phyloP scores from a whole-genome alignment of 2,797 vertebrate species.

The Kryptopterus vitreolus region DNA sequence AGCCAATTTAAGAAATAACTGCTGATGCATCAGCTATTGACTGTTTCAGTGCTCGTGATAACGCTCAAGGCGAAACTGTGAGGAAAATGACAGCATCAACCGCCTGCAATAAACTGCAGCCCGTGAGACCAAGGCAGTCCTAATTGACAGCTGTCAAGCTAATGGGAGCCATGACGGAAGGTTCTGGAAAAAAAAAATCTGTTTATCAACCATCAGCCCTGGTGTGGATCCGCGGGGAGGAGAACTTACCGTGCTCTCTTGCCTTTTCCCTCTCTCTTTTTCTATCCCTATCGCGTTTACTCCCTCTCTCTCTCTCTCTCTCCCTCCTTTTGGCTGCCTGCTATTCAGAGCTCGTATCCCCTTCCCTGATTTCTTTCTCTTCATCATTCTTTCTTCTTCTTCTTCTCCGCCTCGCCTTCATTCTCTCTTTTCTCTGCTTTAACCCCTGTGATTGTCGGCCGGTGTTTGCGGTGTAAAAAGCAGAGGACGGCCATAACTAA shows the following conservation, averaged over 20 bases:
- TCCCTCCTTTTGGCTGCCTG: slow-evolving; percentile 49
- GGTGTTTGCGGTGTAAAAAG: slow-evolving; percentile 64
- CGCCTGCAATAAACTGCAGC: slow-evolving; percentile 92
- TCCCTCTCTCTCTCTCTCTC: slow-evolving; percentile 50
- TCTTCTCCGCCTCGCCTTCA: slow-evolving; percentile 62
- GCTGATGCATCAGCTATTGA: slow-evolving; percentile 98
- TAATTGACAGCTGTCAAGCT: slow-evolving; percentile 98
- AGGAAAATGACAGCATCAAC: slow-evolving; percentile 97
- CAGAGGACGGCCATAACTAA: slow-evolving; percentile 84
- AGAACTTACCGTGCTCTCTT: slow-evolving; percentile 61
- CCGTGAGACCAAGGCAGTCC: slow-evolving; percentile 90
- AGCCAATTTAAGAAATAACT: slow-evolving; percentile 97
- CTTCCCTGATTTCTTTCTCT: slow-evolving; percentile 52
- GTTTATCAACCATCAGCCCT: slow-evolving; percentile 81
- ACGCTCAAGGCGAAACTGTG: slow-evolving; percentile 93
- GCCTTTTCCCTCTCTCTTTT: slow-evolving; percentile 45
- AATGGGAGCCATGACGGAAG: slow-evolving; percentile 90
- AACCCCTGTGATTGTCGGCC: slow-evolving; percentile 63
- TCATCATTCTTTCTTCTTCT: slow-evolving; percentile 62
- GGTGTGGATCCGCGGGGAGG: slow-evolving; percentile 71
- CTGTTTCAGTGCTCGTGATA: slow-evolving; percentile 90
- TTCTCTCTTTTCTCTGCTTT: slow-evolving; percentile 60
- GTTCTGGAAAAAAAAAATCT: slow-evolving; percentile 84
- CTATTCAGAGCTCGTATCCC: slow-evolving; percentile 33
- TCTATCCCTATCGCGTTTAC: slow-evolving; percentile 50